These are phyloP conservation scores for Carassius carassius DNA, from an alignment of 2,113 vertebrate genomes.

Conservation along the genomic window DNA sequence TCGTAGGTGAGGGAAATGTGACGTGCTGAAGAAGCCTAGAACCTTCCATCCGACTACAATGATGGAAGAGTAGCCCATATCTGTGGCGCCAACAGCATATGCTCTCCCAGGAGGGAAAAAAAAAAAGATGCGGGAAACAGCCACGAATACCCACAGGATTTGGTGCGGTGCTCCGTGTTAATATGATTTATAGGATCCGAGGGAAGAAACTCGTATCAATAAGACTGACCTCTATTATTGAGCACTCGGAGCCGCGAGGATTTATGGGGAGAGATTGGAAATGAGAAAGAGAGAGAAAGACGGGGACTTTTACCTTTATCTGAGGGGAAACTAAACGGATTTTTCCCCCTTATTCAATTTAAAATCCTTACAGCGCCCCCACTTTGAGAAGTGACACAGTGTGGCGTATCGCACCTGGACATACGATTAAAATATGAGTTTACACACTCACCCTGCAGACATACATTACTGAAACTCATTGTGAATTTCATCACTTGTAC, in stretches of 20 bases:
- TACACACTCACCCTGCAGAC: neutral
- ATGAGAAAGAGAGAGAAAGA: constrained; percentile 5
- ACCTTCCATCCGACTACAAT: neutral
- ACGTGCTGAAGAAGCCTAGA: neutral
- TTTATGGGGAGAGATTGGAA: constrained; percentile 17
- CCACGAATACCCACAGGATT: neutral
- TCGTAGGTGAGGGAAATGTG: neutral
- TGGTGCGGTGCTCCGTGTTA: constrained; percentile 37
- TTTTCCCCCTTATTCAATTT: neutral
- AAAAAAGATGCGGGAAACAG: neutral
- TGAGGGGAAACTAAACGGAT: constrained; percentile 11
- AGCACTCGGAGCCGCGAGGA: neutral
- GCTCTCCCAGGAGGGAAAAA: neutral
- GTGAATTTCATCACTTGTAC: neutral
- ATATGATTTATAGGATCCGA: constrained; percentile 49
- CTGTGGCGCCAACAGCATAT: neutral
- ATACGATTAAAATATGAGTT: neutral
- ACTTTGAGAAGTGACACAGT: neutral
- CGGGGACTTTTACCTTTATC: constrained; percentile 2
- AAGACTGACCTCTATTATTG: constrained; percentile 40
- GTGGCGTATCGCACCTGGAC: neutral
- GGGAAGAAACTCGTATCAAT: constrained; percentile 38
- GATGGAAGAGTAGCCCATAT: neutral
- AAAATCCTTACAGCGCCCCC: neutral
- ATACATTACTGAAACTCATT: neutral